phyloP scores from a whole-genome alignment of 2,113 vertebrate genomes.

The Sula dactylatra region DNA sequence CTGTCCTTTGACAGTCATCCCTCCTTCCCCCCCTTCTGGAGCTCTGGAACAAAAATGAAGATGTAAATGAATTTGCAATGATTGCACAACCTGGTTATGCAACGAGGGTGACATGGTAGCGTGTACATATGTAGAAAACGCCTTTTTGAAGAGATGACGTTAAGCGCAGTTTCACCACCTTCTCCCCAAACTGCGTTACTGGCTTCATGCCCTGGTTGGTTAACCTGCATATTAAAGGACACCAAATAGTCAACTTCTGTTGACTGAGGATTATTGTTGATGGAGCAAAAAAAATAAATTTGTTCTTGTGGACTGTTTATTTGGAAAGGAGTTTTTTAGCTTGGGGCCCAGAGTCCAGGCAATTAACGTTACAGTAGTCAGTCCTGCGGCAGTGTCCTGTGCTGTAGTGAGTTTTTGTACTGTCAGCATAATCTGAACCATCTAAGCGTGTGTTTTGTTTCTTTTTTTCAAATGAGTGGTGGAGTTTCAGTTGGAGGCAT shows the following conservation, averaged over 20 bases:
- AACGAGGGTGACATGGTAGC: background rate
- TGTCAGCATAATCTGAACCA: background rate
- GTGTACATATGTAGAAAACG: background rate
- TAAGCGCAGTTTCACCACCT: slow-evolving; percentile 14
- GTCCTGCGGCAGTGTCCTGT: background rate
- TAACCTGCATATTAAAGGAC: background rate
- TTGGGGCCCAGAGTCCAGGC: background rate
- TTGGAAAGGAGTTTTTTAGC: background rate
- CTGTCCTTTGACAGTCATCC: background rate
- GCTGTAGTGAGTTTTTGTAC: background rate
- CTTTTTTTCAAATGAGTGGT: background rate
- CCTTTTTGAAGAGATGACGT: slow-evolving; percentile 6
- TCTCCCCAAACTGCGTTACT: background rate
- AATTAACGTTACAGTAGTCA: background rate
- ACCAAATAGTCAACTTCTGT: background rate
- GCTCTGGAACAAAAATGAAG: background rate
- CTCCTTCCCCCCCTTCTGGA: background rate
- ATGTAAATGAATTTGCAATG: slow-evolving; percentile 31
- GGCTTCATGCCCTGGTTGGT: background rate
- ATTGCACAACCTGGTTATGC: slow-evolving; percentile 44
- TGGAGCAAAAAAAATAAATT: background rate
- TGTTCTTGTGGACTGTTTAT: background rate
- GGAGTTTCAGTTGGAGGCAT: background rate
- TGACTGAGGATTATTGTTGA: background rate
- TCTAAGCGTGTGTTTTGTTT: background rate